phyloP scores from a whole-genome alignment of 2,797 vertebrate species.

The Arremon aurantiirostris region DNA sequence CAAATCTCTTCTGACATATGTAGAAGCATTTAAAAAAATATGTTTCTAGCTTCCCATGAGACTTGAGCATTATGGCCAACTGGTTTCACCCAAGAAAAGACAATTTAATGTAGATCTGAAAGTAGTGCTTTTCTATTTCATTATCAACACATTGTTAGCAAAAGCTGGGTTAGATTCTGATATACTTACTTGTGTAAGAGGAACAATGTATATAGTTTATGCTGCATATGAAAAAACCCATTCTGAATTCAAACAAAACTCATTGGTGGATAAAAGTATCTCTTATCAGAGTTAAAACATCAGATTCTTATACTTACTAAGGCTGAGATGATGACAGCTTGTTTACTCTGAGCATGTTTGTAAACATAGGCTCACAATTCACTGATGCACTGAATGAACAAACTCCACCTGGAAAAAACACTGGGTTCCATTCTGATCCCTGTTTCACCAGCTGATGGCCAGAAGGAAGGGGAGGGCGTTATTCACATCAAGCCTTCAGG shows the following conservation, averaged over 20 bases:
- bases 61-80: not conserved
- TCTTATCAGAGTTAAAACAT: not conserved
- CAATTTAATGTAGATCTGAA: not conserved
- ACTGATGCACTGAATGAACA: not conserved
- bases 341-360: not conserved
- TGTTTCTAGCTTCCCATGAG: not conserved
- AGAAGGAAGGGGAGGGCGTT: not conserved
- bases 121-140: not conserved
- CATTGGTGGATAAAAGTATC: not conserved
- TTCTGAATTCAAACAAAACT: not conserved
- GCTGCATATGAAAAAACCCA: not conserved
- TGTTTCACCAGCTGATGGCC: not conserved
- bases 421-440: not conserved
- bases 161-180: not conserved
- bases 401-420: not conserved
- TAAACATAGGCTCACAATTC: not conserved
- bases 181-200: not conserved
- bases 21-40: slow-evolving; percentile 7
- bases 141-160: not conserved
- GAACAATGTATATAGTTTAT: not conserved
- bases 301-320: not conserved
- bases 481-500: not conserved
- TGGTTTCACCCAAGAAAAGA: not conserved
- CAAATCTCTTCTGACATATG: slow-evolving; percentile 1
- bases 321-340: not conserved